Conservation (phyloP, 2,888 invertebrate genomes). For the Drosophila kuntzei region DNA sequence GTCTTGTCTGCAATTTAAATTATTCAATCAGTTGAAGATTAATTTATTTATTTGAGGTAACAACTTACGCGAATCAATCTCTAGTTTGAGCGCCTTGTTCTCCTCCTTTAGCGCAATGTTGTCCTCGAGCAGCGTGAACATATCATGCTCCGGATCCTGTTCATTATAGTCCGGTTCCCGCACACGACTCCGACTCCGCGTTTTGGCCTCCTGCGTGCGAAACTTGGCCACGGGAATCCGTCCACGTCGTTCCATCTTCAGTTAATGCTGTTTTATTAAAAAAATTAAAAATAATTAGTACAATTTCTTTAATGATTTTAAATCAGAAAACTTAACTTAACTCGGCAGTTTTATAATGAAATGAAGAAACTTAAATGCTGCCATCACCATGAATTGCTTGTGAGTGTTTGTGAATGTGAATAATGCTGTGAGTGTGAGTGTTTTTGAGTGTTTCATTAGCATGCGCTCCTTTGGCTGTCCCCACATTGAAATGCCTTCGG, state of each 20-base stretch:
- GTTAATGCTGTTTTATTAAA: not conserved
- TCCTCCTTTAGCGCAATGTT: conserved; percentile 85
- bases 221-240: conserved; percentile 85
- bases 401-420: conserved; percentile 20
- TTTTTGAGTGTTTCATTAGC: not conserved
- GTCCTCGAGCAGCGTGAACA: conserved; percentile 84
- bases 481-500: conserved; percentile 65
- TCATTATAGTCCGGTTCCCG: conserved; percentile 84
- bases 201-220: conserved; percentile 84
- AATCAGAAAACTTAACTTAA: not conserved
- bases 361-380: conserved; percentile 58
- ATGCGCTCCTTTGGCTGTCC: conserved; percentile 31
- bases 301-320: not conserved
- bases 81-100: conserved; percentile 83
- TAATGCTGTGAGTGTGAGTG: conserved; percentile 17
- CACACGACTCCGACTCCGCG: conserved; percentile 84
- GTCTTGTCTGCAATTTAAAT: conserved; percentile 78
- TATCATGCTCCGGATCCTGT: conserved; percentile 85
- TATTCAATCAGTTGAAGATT: not conserved
- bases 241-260: conserved; percentile 83
- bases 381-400: conserved; percentile 58
- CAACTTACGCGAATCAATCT: conserved; percentile 83
- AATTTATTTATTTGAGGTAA: not conserved
- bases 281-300: conserved; percentile 19
- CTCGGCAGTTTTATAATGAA: conserved; percentile 53